Evolutionary conservation across 2,888 invertebrate species (phyloP), one percentile per base, ranked within the genome.

Genomic region (Volucella zonaria): DNA sequence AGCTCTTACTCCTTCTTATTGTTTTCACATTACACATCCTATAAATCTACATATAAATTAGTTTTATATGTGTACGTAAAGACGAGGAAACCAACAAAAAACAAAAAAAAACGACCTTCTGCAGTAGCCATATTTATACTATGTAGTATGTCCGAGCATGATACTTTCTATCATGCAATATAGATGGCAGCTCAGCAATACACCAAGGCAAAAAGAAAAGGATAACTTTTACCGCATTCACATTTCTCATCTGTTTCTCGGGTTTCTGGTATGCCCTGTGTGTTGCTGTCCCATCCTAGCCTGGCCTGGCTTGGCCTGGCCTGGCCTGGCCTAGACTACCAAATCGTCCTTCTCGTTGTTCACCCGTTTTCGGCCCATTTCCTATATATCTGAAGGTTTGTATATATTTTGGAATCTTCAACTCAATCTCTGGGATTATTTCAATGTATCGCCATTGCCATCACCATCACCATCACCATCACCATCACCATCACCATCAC

Each of bases 31-130:
- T 83, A 83, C 80, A 75, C 68, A 31, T 31, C 59, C 62, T 64
- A 79, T 83, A 80, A 83, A 80, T 83, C 79, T 83, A 74, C 79
- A 83, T 83, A 68, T 79, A 83, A 80, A 83, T 64, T 75, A 83
- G 75, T 83, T 75, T 77, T 71, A 75, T 43, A 76, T 18, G 15
- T 6, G n/a, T 40, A 18, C 15, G 43, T 54, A 49, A 42, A 56
- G 58, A 58, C 3, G 31, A 31, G 31, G 31, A 31, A 31, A 61
- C 14, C 9, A 40, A 58, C 42, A 18, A 18, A 73, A 54, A 49
- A 59, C 23, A 14, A 43, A 51, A 59, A 23, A 66, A 64, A 42
- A 70, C 62, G 40, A 47, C 18, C 42, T 80, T 56, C 56, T 75
- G 75, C 67, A 67, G 49, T 49, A 66, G 31, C 31, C 31, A 31